Evolutionary conservation across 2,797 vertebrate species (phyloP).

Genomic region (Acrossocheilus wenchowensis): DNA sequence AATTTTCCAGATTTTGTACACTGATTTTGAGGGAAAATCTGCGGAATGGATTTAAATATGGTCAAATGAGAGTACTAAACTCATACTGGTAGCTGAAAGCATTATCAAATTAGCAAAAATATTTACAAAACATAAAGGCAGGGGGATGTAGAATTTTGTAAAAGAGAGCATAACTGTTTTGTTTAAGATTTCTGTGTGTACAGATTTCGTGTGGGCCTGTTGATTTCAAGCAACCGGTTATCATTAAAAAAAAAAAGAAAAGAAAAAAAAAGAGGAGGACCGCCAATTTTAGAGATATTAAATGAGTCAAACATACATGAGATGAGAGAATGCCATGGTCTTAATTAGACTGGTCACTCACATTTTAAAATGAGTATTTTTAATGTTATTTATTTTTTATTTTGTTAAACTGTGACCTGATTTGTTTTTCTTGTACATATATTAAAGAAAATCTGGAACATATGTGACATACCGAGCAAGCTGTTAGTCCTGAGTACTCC

Average conservation of each 20-base stretch:
- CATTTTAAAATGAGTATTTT: constrained; percentile 76
- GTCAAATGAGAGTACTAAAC: background rate
- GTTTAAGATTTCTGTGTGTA: background rate
- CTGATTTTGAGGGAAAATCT: constrained; percentile 14
- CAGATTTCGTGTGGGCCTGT: constrained; percentile 24
- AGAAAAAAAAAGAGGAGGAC: constrained; percentile 58
- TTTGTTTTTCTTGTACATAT: constrained; percentile 70
- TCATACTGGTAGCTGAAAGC: background rate
- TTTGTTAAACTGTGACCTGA: constrained; percentile 78
- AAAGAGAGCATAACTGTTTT: background rate
- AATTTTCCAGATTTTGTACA: constrained; percentile 6
- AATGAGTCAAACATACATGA: constrained; percentile 54
- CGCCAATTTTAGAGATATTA: constrained; percentile 56
- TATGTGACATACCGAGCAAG: constrained; percentile 54
- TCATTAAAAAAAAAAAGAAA: constrained; percentile 38
- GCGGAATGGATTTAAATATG: background rate
- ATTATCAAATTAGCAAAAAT: background rate
- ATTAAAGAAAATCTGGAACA: constrained; percentile 73
- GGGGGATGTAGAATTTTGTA: background rate
- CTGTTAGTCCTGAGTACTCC: constrained; percentile 44
- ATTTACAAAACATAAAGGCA: background rate
- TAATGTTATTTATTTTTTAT: constrained; percentile 83
- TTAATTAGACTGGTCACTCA: constrained; percentile 68
- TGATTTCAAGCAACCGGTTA: constrained; percentile 63
- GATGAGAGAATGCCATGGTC: constrained; percentile 58